These are phyloP conservation scores for Oncopeltus fasciatus DNA, from an alignment of 1,140 invertebrate species.

Conservation along the genomic window DNA sequence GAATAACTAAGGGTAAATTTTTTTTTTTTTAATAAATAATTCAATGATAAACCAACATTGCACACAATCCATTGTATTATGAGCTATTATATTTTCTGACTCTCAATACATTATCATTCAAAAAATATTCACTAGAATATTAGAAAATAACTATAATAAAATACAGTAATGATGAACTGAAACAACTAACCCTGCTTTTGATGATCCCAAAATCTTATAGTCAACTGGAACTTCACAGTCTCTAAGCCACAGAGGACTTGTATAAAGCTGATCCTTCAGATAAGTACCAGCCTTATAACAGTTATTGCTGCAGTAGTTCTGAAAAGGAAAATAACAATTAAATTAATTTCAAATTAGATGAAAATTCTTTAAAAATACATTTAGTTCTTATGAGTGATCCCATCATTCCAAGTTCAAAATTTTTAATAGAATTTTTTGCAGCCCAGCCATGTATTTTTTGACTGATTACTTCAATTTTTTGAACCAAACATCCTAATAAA, in stretches of 20 bases:
- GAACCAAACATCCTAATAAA: too few species aligned
- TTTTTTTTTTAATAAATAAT: too few species aligned
- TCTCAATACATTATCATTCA: too few species aligned
- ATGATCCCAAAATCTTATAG: slow-evolving; percentile 31
- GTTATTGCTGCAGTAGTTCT: slow-evolving; percentile 64
- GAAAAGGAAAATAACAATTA: slow-evolving; percentile 24
- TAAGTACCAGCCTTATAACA: slow-evolving; percentile 68
- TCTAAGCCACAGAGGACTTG: slow-evolving; percentile 67
- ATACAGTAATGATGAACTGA: neutral
- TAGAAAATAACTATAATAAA: neutral
- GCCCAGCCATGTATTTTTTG: too few species aligned
- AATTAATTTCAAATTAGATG: neutral
- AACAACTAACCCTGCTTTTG: neutral
- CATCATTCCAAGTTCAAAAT: too few species aligned
- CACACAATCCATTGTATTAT: too few species aligned
- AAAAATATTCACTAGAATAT: too few species aligned
- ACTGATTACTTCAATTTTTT: too few species aligned
- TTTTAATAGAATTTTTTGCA: too few species aligned
- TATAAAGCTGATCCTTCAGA: slow-evolving; percentile 62
- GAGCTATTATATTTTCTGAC: too few species aligned
- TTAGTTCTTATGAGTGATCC: neutral
- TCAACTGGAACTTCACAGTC: slow-evolving; percentile 47
- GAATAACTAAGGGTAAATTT: too few species aligned
- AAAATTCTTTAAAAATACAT: neutral
- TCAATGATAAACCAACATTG: too few species aligned